Percentiles rank a stretch among this genome's conserved stretches.
Evolutionary conservation across 2,797 vertebrate genomes (phyloP).

Genomic region (Oreonectes daqikongensis): DNA sequence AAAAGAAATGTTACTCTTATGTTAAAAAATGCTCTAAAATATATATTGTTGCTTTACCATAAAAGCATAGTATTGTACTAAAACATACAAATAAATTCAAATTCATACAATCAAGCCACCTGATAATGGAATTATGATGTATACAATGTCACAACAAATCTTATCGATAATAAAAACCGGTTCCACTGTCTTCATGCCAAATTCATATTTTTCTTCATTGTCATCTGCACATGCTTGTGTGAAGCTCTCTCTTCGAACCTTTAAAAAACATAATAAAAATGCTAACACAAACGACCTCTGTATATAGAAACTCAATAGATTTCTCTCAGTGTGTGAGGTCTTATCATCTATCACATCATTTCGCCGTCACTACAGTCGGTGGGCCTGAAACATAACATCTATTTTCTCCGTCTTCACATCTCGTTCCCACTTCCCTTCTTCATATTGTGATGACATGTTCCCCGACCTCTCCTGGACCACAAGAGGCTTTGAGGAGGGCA

Average conservation of each 20-base stretch:
- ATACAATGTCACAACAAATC: background rate
- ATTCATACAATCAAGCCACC: background rate
- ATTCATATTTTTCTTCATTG: background rate
- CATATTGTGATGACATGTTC: slow-evolving; percentile 19
- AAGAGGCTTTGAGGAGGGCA: background rate
- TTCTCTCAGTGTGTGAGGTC: background rate
- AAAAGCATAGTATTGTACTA: no score
- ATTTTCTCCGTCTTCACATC: slow-evolving; percentile 4
- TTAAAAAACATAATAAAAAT: background rate
- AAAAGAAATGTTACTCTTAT: background rate
- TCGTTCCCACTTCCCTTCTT: slow-evolving; percentile 11
- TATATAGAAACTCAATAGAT: background rate
- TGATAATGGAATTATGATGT: no score
- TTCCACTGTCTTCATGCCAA: background rate
- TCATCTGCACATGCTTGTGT: background rate
- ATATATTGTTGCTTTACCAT: no score
- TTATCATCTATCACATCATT: background rate
- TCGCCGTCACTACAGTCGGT: background rate
- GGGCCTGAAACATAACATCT: background rate
- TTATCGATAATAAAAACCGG: background rate
- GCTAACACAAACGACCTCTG: background rate
- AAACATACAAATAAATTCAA: no score
- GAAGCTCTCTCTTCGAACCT: background rate
- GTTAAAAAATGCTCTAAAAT: background rate
- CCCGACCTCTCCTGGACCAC: background rate